Percentiles rank a stretch among this genome's conserved stretches.
Conservation (phyloP, 2,797 vertebrate species). For the Dendrocincla fuliginosa region DNA sequence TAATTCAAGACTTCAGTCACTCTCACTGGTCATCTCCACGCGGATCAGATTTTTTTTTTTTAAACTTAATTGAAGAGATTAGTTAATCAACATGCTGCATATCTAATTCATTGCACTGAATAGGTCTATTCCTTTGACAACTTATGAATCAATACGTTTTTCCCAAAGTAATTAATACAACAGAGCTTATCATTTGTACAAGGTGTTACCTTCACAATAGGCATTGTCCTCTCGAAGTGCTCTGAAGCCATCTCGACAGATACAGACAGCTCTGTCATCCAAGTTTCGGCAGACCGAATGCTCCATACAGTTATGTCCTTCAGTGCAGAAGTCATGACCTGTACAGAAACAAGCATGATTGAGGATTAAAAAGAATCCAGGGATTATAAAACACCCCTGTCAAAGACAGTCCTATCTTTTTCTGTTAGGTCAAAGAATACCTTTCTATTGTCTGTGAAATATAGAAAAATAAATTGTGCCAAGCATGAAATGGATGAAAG, state of each 20-base stretch:
- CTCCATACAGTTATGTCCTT: slow-evolving; percentile 89
- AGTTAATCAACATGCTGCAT: slow-evolving; percentile 59
- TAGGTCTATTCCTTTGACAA: slow-evolving; percentile 45
- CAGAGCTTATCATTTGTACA: not conserved
- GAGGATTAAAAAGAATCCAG: slow-evolving; percentile 38
- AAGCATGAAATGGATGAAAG: slow-evolving; percentile 24
- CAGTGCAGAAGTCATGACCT: slow-evolving; percentile 96
- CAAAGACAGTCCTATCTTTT: not conserved
- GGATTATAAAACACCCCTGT: slow-evolving; percentile 3
- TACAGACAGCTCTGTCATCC: slow-evolving; percentile 89
- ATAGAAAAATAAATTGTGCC: slow-evolving; percentile 49
- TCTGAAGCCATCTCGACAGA: slow-evolving; percentile 91
- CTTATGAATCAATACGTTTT: slow-evolving; percentile 31
- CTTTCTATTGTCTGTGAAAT: not conserved
- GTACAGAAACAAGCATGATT: slow-evolving; percentile 25
- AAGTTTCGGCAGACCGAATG: slow-evolving; percentile 93
- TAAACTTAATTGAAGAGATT: slow-evolving; percentile 49
- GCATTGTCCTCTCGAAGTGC: slow-evolving; percentile 93
- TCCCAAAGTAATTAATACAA: not conserved
- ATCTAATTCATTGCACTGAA: slow-evolving; percentile 55
- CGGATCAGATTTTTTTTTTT: not conserved
- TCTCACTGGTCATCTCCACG: slow-evolving; percentile 29
- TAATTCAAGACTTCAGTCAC: slow-evolving; percentile 44
- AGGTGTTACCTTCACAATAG: slow-evolving; percentile 92
- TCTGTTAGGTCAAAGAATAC: slow-evolving; percentile 29